Evolutionary conservation across 1,140 invertebrate genomes (phyloP).

Genomic region (Vollenhovia emeryi): DNA sequence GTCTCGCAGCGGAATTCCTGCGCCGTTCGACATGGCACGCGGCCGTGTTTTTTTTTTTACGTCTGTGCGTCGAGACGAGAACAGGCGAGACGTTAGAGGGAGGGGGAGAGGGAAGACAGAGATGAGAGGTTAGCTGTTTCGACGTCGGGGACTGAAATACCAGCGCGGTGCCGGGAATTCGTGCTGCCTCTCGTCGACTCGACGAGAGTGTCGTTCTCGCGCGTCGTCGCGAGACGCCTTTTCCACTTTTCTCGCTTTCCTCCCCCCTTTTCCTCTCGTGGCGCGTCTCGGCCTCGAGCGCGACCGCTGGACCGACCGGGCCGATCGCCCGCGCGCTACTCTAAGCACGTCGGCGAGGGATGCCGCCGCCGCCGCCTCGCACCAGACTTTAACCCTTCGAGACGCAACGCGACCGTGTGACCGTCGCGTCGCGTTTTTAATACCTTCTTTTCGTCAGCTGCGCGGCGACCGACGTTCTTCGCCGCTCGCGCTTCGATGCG

Average conservation of each 20-base stretch:
- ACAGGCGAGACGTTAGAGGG: neutral
- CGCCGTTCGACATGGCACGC: constrained; percentile 5
- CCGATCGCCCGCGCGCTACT: constrained; percentile 11
- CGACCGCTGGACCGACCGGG: neutral
- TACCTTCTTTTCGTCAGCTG: constrained; percentile 21
- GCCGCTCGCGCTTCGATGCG: neutral
- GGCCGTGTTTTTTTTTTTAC: constrained; percentile 57
- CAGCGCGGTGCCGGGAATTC: constrained; percentile 55
- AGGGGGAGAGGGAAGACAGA: constrained; percentile 33
- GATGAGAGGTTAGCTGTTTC: constrained; percentile 60
- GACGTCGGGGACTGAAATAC: constrained; percentile 73
- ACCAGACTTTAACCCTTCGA: constrained; percentile 54
- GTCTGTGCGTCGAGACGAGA: neutral
- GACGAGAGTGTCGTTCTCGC: constrained; percentile 42
- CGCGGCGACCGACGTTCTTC: neutral
- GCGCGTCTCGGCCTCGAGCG: too few species aligned
- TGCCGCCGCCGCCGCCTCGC: neutral
- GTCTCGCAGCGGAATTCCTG: constrained; percentile 37
- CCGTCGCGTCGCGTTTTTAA: constrained; percentile 15
- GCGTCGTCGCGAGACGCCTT: constrained; percentile 45
- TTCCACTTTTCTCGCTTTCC: constrained; percentile 57
- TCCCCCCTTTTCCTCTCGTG: neutral
- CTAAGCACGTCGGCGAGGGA: constrained; percentile 16
- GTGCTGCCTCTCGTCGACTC: constrained; percentile 34
- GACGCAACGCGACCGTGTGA: neutral